Conservation (phyloP, 1,140 invertebrate species). For the Gryon sp. region DNA sequence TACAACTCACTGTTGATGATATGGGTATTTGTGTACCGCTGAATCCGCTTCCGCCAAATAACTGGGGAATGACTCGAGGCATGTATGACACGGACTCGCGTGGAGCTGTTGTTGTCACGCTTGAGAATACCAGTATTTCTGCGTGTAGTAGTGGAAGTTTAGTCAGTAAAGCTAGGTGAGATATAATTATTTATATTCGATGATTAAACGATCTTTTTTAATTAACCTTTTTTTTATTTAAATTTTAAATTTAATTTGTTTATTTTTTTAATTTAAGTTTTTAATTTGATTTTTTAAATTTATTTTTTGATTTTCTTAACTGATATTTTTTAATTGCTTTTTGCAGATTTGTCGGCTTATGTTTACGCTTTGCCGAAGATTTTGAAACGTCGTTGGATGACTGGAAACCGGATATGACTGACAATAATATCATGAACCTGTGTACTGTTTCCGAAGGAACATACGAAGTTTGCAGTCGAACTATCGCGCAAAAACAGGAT, state of each 20-base stretch:
- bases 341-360: conserved; percentile 93
- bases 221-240: neutral
- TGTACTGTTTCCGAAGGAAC: conserved; percentile 98
- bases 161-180: conserved; percentile 84
- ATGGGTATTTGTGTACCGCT: conserved; percentile 97
- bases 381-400: conserved; percentile 98
- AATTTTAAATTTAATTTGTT: neutral
- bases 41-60: conserved; percentile 86
- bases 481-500: conserved; percentile 87
- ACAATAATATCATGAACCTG: conserved; percentile 93
- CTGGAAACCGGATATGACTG: conserved; percentile 95
- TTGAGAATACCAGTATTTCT: conserved; percentile 96
- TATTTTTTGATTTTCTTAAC: too few relatives aligned
- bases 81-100: conserved; percentile 89
- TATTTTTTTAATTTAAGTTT: conserved; percentile 16
- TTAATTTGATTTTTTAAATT: conserved; percentile 2
- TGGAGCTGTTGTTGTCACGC: conserved; percentile 94
- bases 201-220: too few relatives aligned
- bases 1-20: conserved; percentile 97
- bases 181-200: neutral
- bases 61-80: conserved; percentile 83
- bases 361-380: conserved; percentile 96
- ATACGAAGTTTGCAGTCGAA: conserved; percentile 97
- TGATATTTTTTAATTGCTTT: conserved; percentile 78
- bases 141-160: conserved; percentile 88